Percentiles rank a stretch among this genome's conserved stretches.
Evolutionary conservation across 2,888 invertebrate genomes (phyloP).

Genomic region (Agrotis ipsilon): DNA sequence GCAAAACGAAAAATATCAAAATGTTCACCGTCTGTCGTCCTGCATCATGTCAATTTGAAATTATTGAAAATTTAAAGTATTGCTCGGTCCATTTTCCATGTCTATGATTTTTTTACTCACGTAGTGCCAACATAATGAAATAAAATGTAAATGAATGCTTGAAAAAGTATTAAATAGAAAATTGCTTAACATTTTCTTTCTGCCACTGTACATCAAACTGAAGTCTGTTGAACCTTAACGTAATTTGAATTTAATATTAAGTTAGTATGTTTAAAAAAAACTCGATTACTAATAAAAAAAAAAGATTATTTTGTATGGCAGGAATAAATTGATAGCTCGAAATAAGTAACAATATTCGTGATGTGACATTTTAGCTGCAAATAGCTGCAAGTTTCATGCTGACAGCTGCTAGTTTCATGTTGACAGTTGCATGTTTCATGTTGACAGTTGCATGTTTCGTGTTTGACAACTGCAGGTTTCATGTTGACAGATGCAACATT

Average conservation of each 20-base stretch:
- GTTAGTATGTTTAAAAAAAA: constrained; percentile 40
- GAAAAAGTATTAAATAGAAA: background rate
- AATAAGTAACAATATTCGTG: background rate
- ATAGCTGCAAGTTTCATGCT: background rate
- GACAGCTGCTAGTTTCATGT: background rate
- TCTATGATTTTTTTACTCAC: constrained; percentile 1
- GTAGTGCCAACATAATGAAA: constrained; percentile 15
- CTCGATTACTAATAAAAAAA: constrained; percentile 17
- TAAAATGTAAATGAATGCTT: background rate
- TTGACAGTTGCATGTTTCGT: no score
- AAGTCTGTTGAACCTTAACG: constrained; percentile 28
- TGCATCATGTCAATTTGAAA: no score
- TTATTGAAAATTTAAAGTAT: no score
- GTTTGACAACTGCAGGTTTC: no score
- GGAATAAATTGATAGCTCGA: background rate
- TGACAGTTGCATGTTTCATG: background rate
- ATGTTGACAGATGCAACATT: background rate
- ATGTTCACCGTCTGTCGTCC: no score
- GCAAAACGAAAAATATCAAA: no score
- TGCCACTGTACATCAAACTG: constrained; percentile 3
- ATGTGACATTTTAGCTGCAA: constrained; percentile 5
- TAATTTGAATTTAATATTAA: constrained; percentile 51
- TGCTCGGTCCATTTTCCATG: no score
- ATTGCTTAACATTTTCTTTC: constrained; percentile 8
- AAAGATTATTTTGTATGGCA: constrained; percentile 3